These are phyloP conservation scores for Vulpes lagopus DNA, from an alignment of 2,113 vertebrate genomes.

Conservation along the genomic window DNA sequence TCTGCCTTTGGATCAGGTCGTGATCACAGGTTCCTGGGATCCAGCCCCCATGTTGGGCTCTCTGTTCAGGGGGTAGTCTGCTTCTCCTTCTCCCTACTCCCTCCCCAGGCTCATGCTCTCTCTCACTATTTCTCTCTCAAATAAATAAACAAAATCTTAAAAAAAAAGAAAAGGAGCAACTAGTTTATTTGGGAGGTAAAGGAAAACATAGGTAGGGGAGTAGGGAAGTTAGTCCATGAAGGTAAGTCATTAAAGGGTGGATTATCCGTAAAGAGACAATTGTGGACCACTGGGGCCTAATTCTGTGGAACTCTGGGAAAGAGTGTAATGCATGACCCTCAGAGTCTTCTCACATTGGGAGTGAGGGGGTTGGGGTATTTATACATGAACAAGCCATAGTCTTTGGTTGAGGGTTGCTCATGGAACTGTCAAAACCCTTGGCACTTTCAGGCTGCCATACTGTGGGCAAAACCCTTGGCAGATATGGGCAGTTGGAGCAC, in stretches of 20 bases:
- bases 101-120: no score
- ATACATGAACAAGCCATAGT: not conserved
- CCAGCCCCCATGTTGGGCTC: no score
- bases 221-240: not conserved
- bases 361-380: not conserved
- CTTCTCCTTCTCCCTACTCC: no score
- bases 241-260: not conserved
- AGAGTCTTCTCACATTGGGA: not conserved
- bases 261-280: not conserved
- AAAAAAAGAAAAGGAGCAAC: not conserved
- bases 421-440: not conserved
- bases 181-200: constrained; percentile 12
- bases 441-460: not conserved
- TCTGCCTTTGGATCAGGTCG: no score
- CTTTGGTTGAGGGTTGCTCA: not conserved
- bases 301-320: not conserved
- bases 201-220: not conserved
- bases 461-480: not conserved
- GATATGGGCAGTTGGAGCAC: not conserved
- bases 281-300: not conserved
- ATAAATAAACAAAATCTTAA: no score
- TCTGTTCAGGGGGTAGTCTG: no score
- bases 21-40: no score
- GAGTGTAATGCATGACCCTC: not conserved
- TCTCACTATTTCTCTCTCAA: no score